phyloP scores from a whole-genome alignment of 2,113 vertebrate species.

The Esox niger region DNA sequence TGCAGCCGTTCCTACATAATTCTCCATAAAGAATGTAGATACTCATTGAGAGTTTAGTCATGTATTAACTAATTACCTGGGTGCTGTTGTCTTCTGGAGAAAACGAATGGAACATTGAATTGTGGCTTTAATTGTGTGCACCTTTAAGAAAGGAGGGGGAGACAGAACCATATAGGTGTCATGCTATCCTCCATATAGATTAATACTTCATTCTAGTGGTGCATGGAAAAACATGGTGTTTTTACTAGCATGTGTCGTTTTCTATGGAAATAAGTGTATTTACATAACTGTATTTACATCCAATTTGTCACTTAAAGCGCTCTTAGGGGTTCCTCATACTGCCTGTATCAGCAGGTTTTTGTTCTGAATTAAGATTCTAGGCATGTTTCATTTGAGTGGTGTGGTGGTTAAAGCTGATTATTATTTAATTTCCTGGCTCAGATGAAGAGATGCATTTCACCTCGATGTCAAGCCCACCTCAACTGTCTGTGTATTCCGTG shows the following conservation, averaged over 20 bases:
- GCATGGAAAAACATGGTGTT: conserved; percentile 47
- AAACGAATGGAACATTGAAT: conserved; percentile 46
- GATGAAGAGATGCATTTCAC: conserved; percentile 12
- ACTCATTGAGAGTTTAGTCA: background rate
- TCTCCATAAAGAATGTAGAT: conserved; percentile 51
- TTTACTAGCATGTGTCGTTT: conserved; percentile 31
- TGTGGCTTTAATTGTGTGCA: conserved; percentile 53
- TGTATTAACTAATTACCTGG: background rate
- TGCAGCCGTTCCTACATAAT: conserved; percentile 26
- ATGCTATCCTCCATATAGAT: conserved; percentile 14
- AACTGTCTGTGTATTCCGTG: background rate
- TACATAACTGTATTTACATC: conserved; percentile 30
- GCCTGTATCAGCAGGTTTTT: conserved; percentile 30
- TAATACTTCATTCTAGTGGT: background rate
- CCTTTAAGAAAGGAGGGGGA: conserved; percentile 36
- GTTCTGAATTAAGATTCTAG: conserved; percentile 38
- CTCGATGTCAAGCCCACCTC: background rate
- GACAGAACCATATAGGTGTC: conserved; percentile 41
- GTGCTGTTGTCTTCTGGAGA: conserved; percentile 14
- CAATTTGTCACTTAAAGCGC: conserved; percentile 37
- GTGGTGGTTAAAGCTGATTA: conserved; percentile 56
- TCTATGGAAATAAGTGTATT: conserved; percentile 23
- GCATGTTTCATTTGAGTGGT: conserved; percentile 23
- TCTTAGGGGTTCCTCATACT: conserved; percentile 51
- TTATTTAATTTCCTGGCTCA: conserved; percentile 52